Evolutionary conservation across 2,888 invertebrate species (phyloP).

Genomic region (Sisyra terminalis): DNA sequence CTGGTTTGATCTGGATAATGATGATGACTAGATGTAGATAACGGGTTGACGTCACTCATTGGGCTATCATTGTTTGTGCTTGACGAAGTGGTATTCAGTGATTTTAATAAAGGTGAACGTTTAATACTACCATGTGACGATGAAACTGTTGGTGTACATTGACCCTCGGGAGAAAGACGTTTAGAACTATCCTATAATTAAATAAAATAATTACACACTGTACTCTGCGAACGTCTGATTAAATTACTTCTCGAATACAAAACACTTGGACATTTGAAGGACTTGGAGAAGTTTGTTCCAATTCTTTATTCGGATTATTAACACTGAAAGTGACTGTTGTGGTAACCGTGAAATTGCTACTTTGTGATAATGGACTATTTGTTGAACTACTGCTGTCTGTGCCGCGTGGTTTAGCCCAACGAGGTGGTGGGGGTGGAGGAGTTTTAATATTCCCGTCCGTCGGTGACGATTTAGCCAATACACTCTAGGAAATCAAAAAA

Average conservation of each 20-base stretch:
- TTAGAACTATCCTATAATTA: slow-evolving; percentile 39
- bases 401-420: slow-evolving; percentile 63
- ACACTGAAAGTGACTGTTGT: slow-evolving; percentile 77
- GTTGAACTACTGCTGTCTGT: slow-evolving; percentile 27
- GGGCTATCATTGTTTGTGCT: slow-evolving; percentile 27
- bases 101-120: slow-evolving; percentile 26
- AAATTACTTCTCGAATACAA: slow-evolving; percentile 8
- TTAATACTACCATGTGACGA: slow-evolving; percentile 52
- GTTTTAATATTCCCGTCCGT: slow-evolving; percentile 25
- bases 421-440: slow-evolving; percentile 69
- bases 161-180: slow-evolving; percentile 54
- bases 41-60: slow-evolving; percentile 24
- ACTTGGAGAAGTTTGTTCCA: slow-evolving; percentile 12
- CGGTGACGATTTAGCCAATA: slow-evolving; percentile 41
- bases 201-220: background rate
- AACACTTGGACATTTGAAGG: slow-evolving; percentile 8
- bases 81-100: slow-evolving; percentile 27
- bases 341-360: slow-evolving; percentile 66
- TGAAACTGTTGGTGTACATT: slow-evolving; percentile 41
- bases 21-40: slow-evolving; percentile 20
- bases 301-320: slow-evolving; percentile 32
- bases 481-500: too few relatives aligned
- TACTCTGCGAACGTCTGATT: background rate
- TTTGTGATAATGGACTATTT: slow-evolving; percentile 30
- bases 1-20: slow-evolving; percentile 29